Base-by-base conservation (phyloP, 2,888 invertebrate species). In the Phengaris arion region DNA sequence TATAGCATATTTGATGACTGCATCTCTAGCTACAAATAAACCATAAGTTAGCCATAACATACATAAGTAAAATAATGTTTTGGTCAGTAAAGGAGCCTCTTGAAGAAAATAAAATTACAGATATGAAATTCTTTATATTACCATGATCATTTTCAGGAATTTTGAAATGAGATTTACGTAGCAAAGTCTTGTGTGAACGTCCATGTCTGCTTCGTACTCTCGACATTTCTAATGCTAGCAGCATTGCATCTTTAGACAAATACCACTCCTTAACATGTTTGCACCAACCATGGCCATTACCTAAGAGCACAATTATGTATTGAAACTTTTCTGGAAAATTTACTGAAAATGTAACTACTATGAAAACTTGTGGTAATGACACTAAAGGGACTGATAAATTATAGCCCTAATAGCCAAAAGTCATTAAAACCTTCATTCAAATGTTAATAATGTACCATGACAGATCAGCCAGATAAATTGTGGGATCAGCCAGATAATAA, bases 151-250 rank as follows among this genome's bases (percentile, higher is more conserved):
- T 83, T 77, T 87, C 86, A n/a, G 88, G 86, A 69, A 94, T 80
- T 84, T 95, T 95, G 5, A 94, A 82, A 84, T 96, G 96, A 51
- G 94, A 95, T 81, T 96, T 93, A 80, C 94, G 94, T 0, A 96
- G 88, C n/a, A 97, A 90, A 81, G 96, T 96, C 81, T 95, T 95
- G 84, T 97, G 97, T 0, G 94, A 94, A 92, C 96, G 96, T 6
- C 96, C 96, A 81, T 96, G 94, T 79, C 95, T 94, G 9, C 95
- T 94, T 74, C 94, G 94, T 75, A 94, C 94, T 83, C 94, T 94
- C 6, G 95, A 95, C 35, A 96, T 93, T 79, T 95, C 95, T 80
- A 94, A 92, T 0, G 95, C 95, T 68, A 97, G 89, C 74, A 95
- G 94, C 84, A 94, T 85, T 0, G 96, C 94, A 13, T 94, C 92